Evolutionary conservation across 2,888 invertebrate genomes (phyloP).

Genomic region (Melanchra persicariae): DNA sequence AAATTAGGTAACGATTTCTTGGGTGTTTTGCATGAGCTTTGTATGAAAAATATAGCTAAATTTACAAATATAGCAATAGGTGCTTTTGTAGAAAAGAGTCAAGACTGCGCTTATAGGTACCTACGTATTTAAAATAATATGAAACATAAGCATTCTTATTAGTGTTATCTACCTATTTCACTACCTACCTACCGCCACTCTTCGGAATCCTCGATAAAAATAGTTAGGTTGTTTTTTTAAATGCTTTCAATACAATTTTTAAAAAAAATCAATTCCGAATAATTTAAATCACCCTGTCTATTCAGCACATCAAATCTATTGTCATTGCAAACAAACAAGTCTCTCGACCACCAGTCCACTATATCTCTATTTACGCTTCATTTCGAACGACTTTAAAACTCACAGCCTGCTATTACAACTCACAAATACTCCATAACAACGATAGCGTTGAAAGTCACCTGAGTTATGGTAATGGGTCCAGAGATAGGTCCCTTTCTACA

Average conservation of each 20-base stretch:
- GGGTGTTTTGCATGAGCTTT: conserved; percentile 11
- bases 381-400: conserved; percentile 54
- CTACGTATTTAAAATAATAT: no score
- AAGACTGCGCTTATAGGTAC: no score
- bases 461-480: conserved; percentile 81
- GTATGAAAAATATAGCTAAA: neutral
- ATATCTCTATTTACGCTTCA: conserved; percentile 48
- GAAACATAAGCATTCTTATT: no score
- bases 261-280: no score
- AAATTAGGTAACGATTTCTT: conserved; percentile 47
- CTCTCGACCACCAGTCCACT: conserved; percentile 21
- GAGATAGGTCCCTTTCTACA: conserved; percentile 62
- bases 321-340: neutral
- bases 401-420: conserved; percentile 56
- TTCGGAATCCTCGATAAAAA: no score
- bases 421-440: conserved; percentile 55
- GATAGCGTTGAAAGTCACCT: conserved; percentile 71
- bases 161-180: no score
- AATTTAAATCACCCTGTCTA: no score
- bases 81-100: no score
- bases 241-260: no score
- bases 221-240: no score
- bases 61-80: no score
- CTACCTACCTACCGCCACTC: no score
- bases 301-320: neutral